phyloP scores from a whole-genome alignment of 2,113 vertebrate genomes.

The Suncus etruscus region DNA sequence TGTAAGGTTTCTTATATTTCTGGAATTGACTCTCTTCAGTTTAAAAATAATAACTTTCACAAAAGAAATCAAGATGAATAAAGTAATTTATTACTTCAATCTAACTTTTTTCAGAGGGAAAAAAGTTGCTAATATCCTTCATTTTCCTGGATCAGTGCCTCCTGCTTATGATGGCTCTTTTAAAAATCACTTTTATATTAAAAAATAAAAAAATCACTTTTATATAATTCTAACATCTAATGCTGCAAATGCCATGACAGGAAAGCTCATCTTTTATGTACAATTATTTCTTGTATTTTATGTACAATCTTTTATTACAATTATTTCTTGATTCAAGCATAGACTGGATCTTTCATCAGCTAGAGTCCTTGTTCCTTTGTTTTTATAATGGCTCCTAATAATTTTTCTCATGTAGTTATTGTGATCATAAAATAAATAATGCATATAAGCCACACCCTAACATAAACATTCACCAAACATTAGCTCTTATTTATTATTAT shows the following conservation, averaged over 20 bases:
- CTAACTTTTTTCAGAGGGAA: not conserved
- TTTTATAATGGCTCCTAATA: not conserved
- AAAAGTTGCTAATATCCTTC: not conserved
- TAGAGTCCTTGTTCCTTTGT: not conserved
- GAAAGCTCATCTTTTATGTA: not conserved
- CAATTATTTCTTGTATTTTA: not conserved
- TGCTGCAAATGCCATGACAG: no score
- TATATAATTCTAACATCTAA: conserved; percentile 16
- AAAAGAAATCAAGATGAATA: not conserved
- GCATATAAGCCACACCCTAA: not conserved
- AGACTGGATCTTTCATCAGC: not conserved
- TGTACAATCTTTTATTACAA: not conserved
- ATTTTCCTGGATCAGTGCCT: not conserved
- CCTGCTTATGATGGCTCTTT: not conserved
- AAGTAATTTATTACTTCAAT: not conserved
- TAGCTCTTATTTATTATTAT: not conserved
- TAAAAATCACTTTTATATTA: not conserved
- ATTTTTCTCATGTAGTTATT: not conserved
- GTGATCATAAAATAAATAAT: not conserved
- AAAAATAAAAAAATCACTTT: not conserved
- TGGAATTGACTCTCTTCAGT: not conserved
- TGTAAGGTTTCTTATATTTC: not conserved
- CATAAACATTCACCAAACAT: not conserved
- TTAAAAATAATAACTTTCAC: conserved; percentile 45
- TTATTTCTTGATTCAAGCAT: not conserved